Evolutionary conservation across 2,797 vertebrate genomes (phyloP).

Genomic region (Eidolon dupreanum): DNA sequence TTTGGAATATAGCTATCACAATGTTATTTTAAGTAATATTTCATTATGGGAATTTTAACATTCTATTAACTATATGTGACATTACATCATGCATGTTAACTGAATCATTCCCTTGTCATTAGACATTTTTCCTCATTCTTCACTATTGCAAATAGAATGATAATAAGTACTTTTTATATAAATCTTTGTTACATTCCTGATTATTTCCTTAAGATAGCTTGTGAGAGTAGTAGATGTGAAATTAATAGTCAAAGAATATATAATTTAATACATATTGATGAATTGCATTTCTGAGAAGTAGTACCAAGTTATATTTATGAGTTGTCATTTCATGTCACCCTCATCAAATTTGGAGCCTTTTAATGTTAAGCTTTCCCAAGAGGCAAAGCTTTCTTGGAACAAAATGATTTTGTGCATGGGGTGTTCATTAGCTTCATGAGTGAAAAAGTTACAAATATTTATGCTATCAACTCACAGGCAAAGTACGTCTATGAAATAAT

Average conservation of each 20-base stretch:
- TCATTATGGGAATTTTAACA: neutral
- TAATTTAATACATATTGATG: neutral
- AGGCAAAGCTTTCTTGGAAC: neutral
- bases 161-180: neutral
- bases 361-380: neutral
- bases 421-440: neutral
- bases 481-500: neutral
- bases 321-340: neutral
- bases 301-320: neutral
- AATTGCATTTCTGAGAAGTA: neutral
- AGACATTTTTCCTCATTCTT: neutral
- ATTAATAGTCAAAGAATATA: neutral
- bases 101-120: neutral
- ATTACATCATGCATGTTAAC: neutral
- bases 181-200: neutral
- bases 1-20: neutral
- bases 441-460: neutral
- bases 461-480: neutral
- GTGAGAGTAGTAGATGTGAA: neutral
- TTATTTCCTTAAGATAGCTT: slow-evolving; percentile 4
- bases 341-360: neutral
- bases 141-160: neutral
- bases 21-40: neutral
- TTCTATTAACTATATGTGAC: neutral
- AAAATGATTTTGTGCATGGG: neutral